Conservation (phyloP, 2,797 vertebrate species). For the Pipistrellus pygmaeus region DNA sequence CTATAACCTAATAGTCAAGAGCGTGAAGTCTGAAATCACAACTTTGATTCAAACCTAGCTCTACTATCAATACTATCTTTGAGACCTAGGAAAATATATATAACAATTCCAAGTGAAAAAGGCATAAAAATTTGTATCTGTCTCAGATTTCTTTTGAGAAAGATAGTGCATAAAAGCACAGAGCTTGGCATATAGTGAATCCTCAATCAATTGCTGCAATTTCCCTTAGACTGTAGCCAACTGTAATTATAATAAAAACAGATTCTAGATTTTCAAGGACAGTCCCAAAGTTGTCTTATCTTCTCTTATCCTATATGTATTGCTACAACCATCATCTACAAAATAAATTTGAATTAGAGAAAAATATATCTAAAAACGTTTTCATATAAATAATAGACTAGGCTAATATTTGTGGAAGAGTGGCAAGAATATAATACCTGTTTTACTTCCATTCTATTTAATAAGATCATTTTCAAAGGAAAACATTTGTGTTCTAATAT, state of each 20-base stretch:
- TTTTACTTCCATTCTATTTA: slow-evolving; percentile 39
- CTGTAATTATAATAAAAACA: background rate
- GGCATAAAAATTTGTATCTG: background rate
- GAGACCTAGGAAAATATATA: background rate
- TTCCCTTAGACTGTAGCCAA: background rate
- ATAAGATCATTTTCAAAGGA: background rate
- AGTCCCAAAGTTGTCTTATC: background rate
- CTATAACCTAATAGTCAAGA: background rate
- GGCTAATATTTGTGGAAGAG: slow-evolving; percentile 5
- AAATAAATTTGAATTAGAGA: slow-evolving; percentile 5
- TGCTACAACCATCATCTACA: background rate
- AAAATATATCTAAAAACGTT: background rate
- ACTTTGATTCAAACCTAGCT: slow-evolving; percentile 1
- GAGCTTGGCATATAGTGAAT: background rate
- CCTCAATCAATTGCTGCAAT: background rate
- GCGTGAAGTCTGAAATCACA: background rate
- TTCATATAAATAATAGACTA: background rate
- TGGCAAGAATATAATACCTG: background rate
- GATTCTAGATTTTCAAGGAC: background rate
- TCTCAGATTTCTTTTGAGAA: background rate
- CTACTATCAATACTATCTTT: background rate
- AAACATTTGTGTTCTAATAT: slow-evolving; percentile 22
- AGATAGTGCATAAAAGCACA: background rate
- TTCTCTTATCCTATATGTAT: background rate
- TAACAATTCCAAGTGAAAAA: background rate